Evolutionary conservation across 2,797 vertebrate species (phyloP), one percentile per base, ranked within the genome.

Genomic region (Poecile montanus): DNA sequence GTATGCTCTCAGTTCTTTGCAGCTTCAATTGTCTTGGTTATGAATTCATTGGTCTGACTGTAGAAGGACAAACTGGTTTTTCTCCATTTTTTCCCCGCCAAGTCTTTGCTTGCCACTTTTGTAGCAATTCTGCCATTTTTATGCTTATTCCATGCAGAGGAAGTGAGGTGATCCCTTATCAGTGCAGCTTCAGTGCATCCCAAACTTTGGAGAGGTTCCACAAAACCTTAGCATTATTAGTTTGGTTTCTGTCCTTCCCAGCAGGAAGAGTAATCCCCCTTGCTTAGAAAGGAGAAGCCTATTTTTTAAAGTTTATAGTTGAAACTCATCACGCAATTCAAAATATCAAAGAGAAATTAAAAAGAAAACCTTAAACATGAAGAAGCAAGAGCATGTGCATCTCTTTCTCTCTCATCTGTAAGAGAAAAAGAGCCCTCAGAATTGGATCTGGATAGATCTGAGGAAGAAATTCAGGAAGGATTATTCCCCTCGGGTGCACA

Each of bases 381-480:
- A 87, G 68, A 85, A 83, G n/a, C 44, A 44, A 44, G 67, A 87
- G 32, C 0, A 0, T 67, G 25, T 77, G 20, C 34, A 51, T 94
- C 45, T 72, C 34, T 85, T 94, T 30, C 40, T 88, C 51, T 76
- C 62, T 94, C 67, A 57, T 92, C 60, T 80, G 42, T 17, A 82
- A 63, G 38, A 96, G 77, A 91, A 85, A 57, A 48, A 74, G 48
- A 83, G 15, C 71, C 89, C 84, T 91, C 68, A 91, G 78, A 88
- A 74, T 42, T 87, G 68, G 50, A 44, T 91, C 78, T 89, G 57
- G 75, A 80, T 89, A 94, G 84, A 92, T 92, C 81, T 93, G 51
- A 94, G 75, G 74, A 94, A 95, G 61, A 95, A 94, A 94, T 94
- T 95, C 95, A 95, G 93, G 94, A 96, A 96, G 85, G 84, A 95